Evolutionary conservation across 64 coral and sea anemone species (phyloP).

Genomic region (Actinia equina): DNA sequence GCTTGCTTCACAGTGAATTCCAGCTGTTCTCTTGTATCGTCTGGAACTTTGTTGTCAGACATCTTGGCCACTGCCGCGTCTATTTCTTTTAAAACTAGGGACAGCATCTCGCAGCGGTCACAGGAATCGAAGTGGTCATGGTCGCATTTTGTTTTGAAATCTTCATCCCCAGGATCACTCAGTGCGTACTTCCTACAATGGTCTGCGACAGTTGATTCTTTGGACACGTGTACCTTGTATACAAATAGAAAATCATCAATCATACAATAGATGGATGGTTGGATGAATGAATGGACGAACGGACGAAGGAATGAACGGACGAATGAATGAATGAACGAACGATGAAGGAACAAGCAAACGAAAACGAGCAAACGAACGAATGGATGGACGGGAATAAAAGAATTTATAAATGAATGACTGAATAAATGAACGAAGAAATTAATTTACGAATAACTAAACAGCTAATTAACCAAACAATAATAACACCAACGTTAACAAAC

Average conservation of each 20-base stretch:
- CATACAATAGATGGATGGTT: slow-evolving; percentile 39
- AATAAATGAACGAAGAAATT: neutral
- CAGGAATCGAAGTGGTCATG: slow-evolving; percentile 41
- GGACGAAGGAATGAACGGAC: too few relatives aligned
- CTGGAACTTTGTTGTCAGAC: too few relatives aligned
- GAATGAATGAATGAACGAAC: too few relatives aligned
- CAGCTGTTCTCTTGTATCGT: too few relatives aligned
- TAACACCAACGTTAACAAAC: too few relatives aligned
- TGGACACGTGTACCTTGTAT: slow-evolving; percentile 3
- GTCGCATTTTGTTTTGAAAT: slow-evolving; percentile 29
- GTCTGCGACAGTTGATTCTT: slow-evolving; percentile 2
- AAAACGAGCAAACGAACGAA: too few relatives aligned
- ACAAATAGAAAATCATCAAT: slow-evolving; percentile 30
- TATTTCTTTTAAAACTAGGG: too few relatives aligned
- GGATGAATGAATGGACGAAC: too few relatives aligned
- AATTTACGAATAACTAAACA: neutral
- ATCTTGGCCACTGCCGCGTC: too few relatives aligned
- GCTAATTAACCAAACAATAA: neutral
- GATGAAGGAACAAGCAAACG: too few relatives aligned
- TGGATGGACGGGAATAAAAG: too few relatives aligned
- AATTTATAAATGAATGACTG: neutral
- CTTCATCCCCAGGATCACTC: neutral
- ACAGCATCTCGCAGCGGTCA: slow-evolving; percentile 39
- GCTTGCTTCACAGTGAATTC: too few relatives aligned
- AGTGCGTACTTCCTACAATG: slow-evolving; percentile 23